Conservation (phyloP, 2,888 invertebrate species). For the Watsonalla binaria region DNA sequence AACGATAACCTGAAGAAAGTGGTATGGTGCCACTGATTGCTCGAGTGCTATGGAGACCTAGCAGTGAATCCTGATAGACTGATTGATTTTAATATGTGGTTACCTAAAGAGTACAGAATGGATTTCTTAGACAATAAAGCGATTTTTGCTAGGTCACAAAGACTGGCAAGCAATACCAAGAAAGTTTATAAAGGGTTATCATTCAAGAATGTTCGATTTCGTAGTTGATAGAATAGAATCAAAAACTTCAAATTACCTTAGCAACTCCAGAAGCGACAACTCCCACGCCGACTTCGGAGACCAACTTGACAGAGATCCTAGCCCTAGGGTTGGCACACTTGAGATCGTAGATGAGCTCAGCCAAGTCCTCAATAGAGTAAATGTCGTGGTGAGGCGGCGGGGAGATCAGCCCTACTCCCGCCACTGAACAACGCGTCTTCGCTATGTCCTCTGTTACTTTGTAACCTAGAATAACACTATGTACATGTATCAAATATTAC, state of each 20-base stretch:
- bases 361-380: constrained; percentile 99
- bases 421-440: constrained; percentile 94
- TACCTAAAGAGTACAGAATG: no score
- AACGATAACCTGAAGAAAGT: not conserved
- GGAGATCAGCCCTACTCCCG: constrained; percentile 98
- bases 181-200: no score
- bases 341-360: constrained; percentile 98
- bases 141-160: no score
- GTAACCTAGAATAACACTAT: constrained; percentile 56
- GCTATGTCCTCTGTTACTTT: constrained; percentile 98
- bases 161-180: no score
- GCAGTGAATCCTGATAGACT: no score
- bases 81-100: no score
- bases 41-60: no score
- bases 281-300: constrained; percentile 99
- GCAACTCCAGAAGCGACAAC: constrained; percentile 99
- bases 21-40: no score
- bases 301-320: constrained; percentile 97
- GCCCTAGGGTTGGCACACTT: constrained; percentile 98
- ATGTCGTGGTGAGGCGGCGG: constrained; percentile 99
- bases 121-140: no score
- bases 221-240: no score
- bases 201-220: no score
- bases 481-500: not conserved
- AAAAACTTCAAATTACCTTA: constrained; percentile 79